Percentiles rank a stretch among this genome's conserved stretches.
These are phyloP conservation scores for Bombus soroeensis DNA, from an alignment of 1,140 invertebrate species.

Conservation along the genomic window DNA sequence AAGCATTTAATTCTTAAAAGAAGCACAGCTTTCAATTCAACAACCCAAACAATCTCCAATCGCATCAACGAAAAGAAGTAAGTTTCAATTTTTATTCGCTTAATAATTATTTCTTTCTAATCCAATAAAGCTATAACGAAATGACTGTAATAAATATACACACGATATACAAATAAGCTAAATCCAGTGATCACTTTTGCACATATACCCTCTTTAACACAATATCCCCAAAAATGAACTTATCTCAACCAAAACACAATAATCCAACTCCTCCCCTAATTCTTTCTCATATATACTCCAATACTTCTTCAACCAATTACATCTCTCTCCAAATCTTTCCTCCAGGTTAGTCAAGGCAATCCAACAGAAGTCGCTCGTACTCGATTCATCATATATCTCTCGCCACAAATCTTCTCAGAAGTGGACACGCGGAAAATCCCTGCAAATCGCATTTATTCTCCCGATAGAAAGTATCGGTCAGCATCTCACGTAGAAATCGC, in stretches of 20 bases:
- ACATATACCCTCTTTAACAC: not conserved
- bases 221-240: not conserved
- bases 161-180: too few relatives aligned
- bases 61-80: not conserved
- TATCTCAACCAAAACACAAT: not conserved
- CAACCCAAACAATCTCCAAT: too few relatives aligned
- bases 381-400: not conserved
- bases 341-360: not conserved
- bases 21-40: too few relatives aligned
- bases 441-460: not conserved
- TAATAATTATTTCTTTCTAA: not conserved
- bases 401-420: not conserved
- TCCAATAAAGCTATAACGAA: not conserved
- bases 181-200: not conserved
- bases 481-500: not conserved
- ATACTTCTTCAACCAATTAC: not conserved
- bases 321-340: too few relatives aligned
- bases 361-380: not conserved
- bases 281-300: not conserved
- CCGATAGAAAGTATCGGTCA: constrained; percentile 5
- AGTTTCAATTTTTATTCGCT: not conserved
- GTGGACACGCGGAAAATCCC: not conserved
- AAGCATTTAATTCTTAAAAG: too few relatives aligned
- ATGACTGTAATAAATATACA: too few relatives aligned
- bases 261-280: not conserved